Percentiles rank a stretch among this genome's conserved stretches.
phyloP scores from a whole-genome alignment of 2,113 vertebrate genomes.

The Antidorcas marsupialis region DNA sequence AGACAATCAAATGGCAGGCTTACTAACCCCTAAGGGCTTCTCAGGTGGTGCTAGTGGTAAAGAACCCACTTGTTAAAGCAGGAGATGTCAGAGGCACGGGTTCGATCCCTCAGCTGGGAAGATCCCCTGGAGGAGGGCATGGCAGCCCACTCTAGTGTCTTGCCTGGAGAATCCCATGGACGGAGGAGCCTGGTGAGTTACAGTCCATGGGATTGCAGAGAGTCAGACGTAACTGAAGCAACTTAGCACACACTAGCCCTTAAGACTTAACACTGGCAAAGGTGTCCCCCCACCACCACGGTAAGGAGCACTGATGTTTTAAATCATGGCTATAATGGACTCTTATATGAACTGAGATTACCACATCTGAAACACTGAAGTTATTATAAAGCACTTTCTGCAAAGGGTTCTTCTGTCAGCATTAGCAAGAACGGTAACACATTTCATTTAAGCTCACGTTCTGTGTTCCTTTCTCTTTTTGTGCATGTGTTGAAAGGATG shows the following conservation, averaged over 20 bases:
- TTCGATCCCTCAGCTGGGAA: accelerated
- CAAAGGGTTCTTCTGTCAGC: neutral
- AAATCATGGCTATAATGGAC: neutral
- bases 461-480: neutral
- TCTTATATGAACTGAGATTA: neutral
- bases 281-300: neutral
- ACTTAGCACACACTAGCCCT: neutral
- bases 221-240: neutral
- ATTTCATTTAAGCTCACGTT: neutral
- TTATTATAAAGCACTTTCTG: neutral
- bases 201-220: neutral
- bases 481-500: neutral
- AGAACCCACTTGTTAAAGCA: neutral
- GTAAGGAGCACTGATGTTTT: neutral
- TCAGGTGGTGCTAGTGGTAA: neutral
- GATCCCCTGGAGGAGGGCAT: neutral
- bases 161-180: neutral
- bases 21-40: neutral
- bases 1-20: neutral
- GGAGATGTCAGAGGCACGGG: neutral
- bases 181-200: neutral
- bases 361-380: neutral
- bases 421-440: neutral
- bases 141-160: neutral
- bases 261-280: neutral